Conservation (phyloP, 2,113 vertebrate species). For the Dascyllus trimaculatus region DNA sequence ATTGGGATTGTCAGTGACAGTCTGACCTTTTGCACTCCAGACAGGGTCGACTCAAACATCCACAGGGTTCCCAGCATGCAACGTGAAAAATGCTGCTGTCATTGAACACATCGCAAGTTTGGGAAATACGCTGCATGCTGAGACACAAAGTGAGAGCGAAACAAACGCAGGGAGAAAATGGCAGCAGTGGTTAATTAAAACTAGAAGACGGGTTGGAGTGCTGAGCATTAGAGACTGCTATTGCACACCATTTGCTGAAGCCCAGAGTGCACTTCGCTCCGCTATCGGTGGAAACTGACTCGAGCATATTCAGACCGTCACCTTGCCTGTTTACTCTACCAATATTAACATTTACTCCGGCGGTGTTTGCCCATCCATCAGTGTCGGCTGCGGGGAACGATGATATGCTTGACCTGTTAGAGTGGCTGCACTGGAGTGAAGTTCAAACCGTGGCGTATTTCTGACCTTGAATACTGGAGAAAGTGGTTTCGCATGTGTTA, state of each 20-base stretch:
- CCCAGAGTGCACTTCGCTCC: slow-evolving; percentile 5
- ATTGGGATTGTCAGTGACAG: slow-evolving; percentile 24
- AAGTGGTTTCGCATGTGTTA: neutral
- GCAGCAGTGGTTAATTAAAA: no score
- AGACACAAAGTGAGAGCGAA: no score
- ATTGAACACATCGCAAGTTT: no score
- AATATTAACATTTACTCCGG: slow-evolving; percentile 72
- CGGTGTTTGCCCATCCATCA: slow-evolving; percentile 57
- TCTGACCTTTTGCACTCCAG: slow-evolving; percentile 35
- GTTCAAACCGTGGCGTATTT: slow-evolving; percentile 10
- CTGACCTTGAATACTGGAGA: neutral
- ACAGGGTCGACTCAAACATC: neutral
- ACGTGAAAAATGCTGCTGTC: neutral
- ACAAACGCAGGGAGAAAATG: no score
- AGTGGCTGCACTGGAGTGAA: neutral
- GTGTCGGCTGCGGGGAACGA: slow-evolving; percentile 14
- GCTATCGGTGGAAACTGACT: neutral
- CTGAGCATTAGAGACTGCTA: neutral
- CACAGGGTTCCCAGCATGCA: neutral
- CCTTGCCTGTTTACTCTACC: slow-evolving; percentile 51
- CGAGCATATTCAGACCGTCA: slow-evolving; percentile 11
- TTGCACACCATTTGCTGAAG: neutral
- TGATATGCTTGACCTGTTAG: slow-evolving; percentile 33
- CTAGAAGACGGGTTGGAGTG: neutral
- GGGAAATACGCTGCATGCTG: no score